A percentile compares a stretch with the other conserved stretches of the same genome.
Evolutionary conservation across 2,888 invertebrate genomes (phyloP).

Genomic region (Vesta saturnalis): DNA sequence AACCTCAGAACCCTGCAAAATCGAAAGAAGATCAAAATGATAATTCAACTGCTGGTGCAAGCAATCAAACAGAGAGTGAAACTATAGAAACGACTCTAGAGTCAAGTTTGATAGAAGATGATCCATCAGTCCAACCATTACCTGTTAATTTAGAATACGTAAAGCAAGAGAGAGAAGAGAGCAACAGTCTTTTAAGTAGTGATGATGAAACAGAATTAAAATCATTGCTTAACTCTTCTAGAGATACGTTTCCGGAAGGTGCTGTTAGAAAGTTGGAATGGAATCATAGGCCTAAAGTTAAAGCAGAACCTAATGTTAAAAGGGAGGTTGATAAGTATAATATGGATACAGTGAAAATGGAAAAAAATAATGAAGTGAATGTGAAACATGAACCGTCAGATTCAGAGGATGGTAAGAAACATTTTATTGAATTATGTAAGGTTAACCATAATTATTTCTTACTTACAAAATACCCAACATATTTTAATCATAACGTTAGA

Average conservation of each 20-base stretch:
- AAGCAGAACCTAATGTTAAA: neutral
- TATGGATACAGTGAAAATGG: neutral
- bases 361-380: neutral
- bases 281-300: slow-evolving; percentile 6
- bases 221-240: neutral
- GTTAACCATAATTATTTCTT: too few species aligned
- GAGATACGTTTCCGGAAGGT: neutral
- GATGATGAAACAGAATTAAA: slow-evolving; percentile 10
- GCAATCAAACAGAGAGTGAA: neutral
- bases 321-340: neutral
- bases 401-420: slow-evolving; percentile 9
- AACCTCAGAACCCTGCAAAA: slow-evolving; percentile 50
- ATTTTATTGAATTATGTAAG: neutral
- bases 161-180: slow-evolving; percentile 23
- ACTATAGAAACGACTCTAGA: neutral
- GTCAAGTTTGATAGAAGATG: neutral
- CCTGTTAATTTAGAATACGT: neutral
- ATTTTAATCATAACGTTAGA: too few species aligned
- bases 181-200: slow-evolving; percentile 7
- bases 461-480: too few species aligned
- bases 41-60: neutral
- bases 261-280: neutral
- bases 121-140: neutral
- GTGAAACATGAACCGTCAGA: slow-evolving; percentile 16
- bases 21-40: neutral